These are phyloP conservation scores for Esox lucius DNA, from an alignment of 2,797 vertebrate genomes.

Conservation along the genomic window DNA sequence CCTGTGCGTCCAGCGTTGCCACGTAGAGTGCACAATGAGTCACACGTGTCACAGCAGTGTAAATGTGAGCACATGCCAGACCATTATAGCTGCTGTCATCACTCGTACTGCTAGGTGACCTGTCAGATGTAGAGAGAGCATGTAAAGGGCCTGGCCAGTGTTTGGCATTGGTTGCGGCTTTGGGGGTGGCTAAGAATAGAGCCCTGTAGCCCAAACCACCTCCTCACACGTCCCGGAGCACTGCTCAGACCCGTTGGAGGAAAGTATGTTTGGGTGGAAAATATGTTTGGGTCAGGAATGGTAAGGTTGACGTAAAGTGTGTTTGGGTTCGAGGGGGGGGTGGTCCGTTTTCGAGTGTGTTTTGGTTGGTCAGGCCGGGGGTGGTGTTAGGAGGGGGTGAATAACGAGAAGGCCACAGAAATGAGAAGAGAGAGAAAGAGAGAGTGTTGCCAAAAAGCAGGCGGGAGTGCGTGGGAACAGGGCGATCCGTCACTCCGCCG, in stretches of 20 bases:
- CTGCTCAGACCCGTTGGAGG: background rate
- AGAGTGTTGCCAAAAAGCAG: background rate
- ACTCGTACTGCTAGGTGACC: constrained; percentile 14
- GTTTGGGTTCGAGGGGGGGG: background rate
- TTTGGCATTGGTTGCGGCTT: background rate
- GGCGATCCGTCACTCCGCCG: constrained; percentile 18
- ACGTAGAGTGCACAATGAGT: background rate
- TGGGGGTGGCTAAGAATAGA: constrained; percentile 30
- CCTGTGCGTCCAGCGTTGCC: background rate
- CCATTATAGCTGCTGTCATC: background rate
- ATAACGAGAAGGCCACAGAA: background rate
- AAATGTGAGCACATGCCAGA: constrained; percentile 1
- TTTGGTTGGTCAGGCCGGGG: background rate
- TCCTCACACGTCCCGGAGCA: constrained; percentile 11
- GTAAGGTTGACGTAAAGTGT: background rate
- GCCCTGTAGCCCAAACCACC: background rate
- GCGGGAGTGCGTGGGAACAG: constrained; percentile 6
- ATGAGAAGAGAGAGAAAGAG: background rate
- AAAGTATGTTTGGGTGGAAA: constrained; percentile 13
- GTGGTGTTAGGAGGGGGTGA: background rate
- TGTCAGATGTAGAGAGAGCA: constrained; percentile 14
- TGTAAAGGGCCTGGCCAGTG: background rate
- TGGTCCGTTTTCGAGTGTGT: background rate
- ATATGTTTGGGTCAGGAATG: constrained; percentile 5
- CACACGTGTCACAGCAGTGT: background rate